Conservation (phyloP, 2,113 vertebrate species). For the Hyperopisus bebe region DNA sequence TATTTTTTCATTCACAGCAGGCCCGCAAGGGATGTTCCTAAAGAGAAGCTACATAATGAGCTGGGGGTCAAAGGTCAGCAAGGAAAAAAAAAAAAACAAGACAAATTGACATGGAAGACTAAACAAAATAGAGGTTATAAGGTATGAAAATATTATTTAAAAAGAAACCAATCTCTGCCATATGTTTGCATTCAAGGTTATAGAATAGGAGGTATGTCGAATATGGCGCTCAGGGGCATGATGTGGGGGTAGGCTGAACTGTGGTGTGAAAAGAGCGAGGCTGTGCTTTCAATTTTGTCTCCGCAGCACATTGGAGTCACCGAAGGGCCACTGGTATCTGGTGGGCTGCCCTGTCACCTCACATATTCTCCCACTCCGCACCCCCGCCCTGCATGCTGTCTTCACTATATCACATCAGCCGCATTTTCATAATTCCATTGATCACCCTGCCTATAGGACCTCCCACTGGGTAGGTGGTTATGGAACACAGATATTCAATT, state of each 20-base stretch:
- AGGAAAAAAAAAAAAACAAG: background rate
- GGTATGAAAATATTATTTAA: background rate
- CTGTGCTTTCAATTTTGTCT: conserved; percentile 39
- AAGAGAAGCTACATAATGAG: background rate
- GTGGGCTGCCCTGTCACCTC: conserved; percentile 53
- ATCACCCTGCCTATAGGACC: background rate
- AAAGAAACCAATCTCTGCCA: background rate
- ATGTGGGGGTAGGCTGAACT: background rate
- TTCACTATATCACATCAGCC: background rate
- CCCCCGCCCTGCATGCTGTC: conserved; percentile 22
- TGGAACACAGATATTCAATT: background rate
- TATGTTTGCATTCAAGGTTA: background rate
- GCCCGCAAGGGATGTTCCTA: background rate
- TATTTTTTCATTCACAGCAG: background rate
- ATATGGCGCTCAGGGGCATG: background rate
- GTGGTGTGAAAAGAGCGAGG: conserved; percentile 5
- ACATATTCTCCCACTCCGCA: conserved; percentile 25
- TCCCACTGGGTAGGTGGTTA: background rate
- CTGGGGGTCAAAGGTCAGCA: background rate
- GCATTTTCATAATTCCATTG: background rate
- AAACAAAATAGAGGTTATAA: background rate
- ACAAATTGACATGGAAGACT: background rate
- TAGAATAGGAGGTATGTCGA: background rate
- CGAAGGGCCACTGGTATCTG: conserved; percentile 52
- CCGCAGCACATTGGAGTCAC: conserved; percentile 52